Evolutionary conservation across 2,113 vertebrate genomes (phyloP).

Genomic region (Crypturellus undulatus): DNA sequence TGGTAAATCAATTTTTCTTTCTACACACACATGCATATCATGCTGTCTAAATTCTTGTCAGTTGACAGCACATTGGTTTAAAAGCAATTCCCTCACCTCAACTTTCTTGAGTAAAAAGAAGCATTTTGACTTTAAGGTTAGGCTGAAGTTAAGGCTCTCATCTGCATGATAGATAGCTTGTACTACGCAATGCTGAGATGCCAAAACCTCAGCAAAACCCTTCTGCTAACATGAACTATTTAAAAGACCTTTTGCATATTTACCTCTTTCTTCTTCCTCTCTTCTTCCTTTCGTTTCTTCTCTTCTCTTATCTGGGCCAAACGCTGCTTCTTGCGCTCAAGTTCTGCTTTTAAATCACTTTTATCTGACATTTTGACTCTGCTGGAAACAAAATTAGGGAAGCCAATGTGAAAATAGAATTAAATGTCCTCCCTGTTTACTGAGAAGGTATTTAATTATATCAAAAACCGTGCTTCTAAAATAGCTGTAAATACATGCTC

Average conservation of each 20-base stretch:
- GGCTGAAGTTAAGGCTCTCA: not conserved
- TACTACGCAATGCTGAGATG: not conserved
- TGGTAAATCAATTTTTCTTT: constrained; percentile 42
- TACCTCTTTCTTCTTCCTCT: constrained; percentile 98
- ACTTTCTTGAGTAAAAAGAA: constrained; percentile 32
- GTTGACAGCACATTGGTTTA: not conserved
- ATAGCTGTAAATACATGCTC: not conserved
- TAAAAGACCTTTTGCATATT: constrained; percentile 42
- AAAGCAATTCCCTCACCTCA: constrained; percentile 14
- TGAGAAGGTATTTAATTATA: not conserved
- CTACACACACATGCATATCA: constrained; percentile 1
- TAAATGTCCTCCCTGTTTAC: not conserved
- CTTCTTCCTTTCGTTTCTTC: constrained; percentile 98
- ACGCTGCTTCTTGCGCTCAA: constrained; percentile 97
- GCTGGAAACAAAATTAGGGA: constrained; percentile 37
- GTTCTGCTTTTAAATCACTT: constrained; percentile 97
- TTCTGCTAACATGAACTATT: not conserved
- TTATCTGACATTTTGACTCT: constrained; percentile 93
- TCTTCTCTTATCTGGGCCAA: constrained; percentile 98
- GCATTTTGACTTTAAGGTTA: constrained; percentile 27
- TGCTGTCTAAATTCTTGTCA: constrained; percentile 27
- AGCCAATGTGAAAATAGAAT: not conserved
- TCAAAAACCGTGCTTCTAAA: not conserved
- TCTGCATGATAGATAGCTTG: not conserved
- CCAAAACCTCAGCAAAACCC: constrained; percentile 4